Evolutionary conservation across 2,888 invertebrate genomes (phyloP), one percentile per base, ranked within the genome.

Genomic region (Drosophila merina): DNA sequence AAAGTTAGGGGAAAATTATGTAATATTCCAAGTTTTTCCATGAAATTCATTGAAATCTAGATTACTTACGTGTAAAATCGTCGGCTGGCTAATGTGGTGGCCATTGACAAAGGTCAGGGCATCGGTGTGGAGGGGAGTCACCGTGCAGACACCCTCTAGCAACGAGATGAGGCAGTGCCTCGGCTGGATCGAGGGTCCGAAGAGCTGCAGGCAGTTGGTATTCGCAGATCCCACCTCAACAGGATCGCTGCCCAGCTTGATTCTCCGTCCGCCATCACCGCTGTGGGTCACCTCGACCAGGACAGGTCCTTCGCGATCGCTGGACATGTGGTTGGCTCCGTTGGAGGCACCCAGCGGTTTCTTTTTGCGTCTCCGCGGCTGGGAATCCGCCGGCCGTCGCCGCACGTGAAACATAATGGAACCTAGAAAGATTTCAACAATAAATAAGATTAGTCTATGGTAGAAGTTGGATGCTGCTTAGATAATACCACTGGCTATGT

Each of bases 341-440:
- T 93, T 93, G 51, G 92, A 88, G 47, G 91, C 88, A 25, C 92
- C 92, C 88, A 93, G 91, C 12, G 93, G 93, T 91, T 95, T 95
- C 94, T 98, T 98, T 93, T 98, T 96, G 84, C 97, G 95, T 79
- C 97, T 95, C 72, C 97, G 94, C 74, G 97, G 97, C 91, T 96
- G 96, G 88, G 96, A 95, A 92, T 98, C 98, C 52, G 97, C 96
- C 79, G 98, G 97, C 90, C 98, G 94, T 91, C 97, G 94, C 90
- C 98, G 94, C 91, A 99, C 97, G 93, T 99, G 98, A 92, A 99
- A 99, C 96, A 98, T 98, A 90, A 99, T 96, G 89, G 97, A 97
- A 92, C 98, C 98, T 97, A 20, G 92, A 5, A 62, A 30, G n/a
- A 12, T 2, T 20, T 20, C 2, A 20, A 20, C 20, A n/a, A 20